Evolutionary conservation across 2,888 invertebrate species (phyloP), one percentile per base, ranked within the genome.

Genomic region (Pristionchus mayeri): DNA sequence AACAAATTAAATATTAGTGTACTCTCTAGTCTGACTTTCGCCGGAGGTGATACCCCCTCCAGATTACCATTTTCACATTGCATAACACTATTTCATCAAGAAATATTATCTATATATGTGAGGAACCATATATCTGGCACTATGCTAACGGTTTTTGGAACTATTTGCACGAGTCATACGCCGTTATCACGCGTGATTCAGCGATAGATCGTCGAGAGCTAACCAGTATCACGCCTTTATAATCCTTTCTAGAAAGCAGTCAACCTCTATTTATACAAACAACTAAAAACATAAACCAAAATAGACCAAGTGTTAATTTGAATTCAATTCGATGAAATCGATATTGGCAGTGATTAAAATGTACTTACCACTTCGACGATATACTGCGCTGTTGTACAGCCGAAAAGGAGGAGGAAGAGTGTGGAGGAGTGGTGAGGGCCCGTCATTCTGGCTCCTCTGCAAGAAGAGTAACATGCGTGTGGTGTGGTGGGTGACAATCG

Each of bases 291-390:
- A n/a, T n/a, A n/a, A n/a, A n/a, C n/a, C n/a, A n/a, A n/a, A n/a
- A n/a, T n/a, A n/a, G n/a, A n/a, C n/a, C n/a, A n/a, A n/a, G n/a
- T n/a, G n/a, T n/a, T n/a, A n/a, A n/a, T n/a, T n/a, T n/a, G 50
- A 18, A 21, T 50, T 13, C 54, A 54, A 7, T 9, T 16, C 30
- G 18, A 11, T 30, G 9, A 63, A 6, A 6, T 18, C 27, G 30
- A 63, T 13, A 34, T 34, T 34, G 2, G 2, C 11, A 16, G 3
- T 13, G 13, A 6, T 2, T 4, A 75, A 9, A 75, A n/a, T 75
- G 7, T 48, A 27, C 48, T 7, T 18, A 78, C 76, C 76, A 78
- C 76, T 78, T 78, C 76, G 3, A 78, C 76, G 24, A 78, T 78
- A 50, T 78, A 78, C 27, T 78, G 76, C 9, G 76, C 18, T 30